phyloP scores from a whole-genome alignment of 2,113 vertebrate species.

The Cranoglanis bouderius region DNA sequence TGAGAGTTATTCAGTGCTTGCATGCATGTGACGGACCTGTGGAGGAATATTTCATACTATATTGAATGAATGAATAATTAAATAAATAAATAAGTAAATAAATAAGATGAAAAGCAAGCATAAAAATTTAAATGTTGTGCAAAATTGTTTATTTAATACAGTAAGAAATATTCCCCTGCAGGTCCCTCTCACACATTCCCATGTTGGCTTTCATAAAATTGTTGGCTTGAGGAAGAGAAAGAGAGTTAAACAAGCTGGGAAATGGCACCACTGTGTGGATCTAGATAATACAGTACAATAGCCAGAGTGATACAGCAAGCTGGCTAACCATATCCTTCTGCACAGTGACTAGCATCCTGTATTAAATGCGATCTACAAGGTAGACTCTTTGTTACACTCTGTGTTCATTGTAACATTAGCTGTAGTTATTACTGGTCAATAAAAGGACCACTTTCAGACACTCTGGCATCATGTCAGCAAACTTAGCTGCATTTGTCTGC shows the following conservation, averaged over 20 bases:
- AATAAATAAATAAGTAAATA: not conserved
- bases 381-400: not conserved
- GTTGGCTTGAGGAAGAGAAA: not conserved
- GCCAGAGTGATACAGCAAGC: not conserved
- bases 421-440: not conserved
- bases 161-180: not conserved
- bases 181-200: not conserved
- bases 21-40: not conserved
- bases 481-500: too few species aligned
- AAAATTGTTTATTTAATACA: not conserved
- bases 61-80: not conserved
- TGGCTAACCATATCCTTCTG: not conserved
- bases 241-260: not conserved
- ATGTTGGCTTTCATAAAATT: not conserved
- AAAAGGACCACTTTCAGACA: not conserved
- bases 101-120: not conserved
- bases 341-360: not conserved
- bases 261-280: not conserved
- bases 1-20: conserved; percentile 62
- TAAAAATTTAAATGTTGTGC: not conserved
- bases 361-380: not conserved
- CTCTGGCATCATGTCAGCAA: not conserved
- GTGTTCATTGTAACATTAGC: not conserved
- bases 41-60: not conserved
- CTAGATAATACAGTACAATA: not conserved